Evolutionary conservation across 1,140 invertebrate species (phyloP), one percentile per base, ranked within the genome.

Genomic region (Nasonia longicornis): DNA sequence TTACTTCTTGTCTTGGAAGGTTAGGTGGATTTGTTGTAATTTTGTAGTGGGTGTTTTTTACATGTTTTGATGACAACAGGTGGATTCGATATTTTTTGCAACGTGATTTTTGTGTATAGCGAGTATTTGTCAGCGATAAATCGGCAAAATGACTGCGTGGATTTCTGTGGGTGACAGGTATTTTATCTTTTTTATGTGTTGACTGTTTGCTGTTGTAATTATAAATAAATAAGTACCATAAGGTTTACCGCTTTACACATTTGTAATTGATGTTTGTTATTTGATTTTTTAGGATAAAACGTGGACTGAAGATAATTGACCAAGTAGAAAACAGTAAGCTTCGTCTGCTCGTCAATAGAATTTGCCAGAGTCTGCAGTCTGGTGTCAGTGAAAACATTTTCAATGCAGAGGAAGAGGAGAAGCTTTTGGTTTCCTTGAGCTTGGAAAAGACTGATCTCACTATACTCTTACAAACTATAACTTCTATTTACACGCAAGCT

Each of bases 281-380:
- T 8, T 12, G 2, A 12, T 67, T 14, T 67, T 58, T 7, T 67
- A 67, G 64, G 26, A 67, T 67, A 10, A 81, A 87, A 79, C 74
- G 83, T 77, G 89, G 88, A 52, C 73, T 89, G 6, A 84, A 83
- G 16, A 84, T 89, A 75, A 67, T 86, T 12, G 79, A 83, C 73
- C 81, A 84, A 81, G n/a, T 89, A 10, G 89, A 89, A 70, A 87
- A 81, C 45, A 85, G 84, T n/a, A 90, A 90, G 86, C 88, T 90
- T 14, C 87, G 88, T 20, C 82, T 87, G 7, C 82, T 90, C 2
- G 84, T 88, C 22, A 89, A 87, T 78, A 83, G 86, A 69, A 88
- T 90, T 75, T 89, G 88, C 73, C 87, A 88, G 58, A 86, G 82
- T 10, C 63, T 90, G 11, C 84, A 87, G 38, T 82, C 84, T 29